Conservation (phyloP, 2,797 vertebrate genomes). For the Taeniopygia guttata region DNA sequence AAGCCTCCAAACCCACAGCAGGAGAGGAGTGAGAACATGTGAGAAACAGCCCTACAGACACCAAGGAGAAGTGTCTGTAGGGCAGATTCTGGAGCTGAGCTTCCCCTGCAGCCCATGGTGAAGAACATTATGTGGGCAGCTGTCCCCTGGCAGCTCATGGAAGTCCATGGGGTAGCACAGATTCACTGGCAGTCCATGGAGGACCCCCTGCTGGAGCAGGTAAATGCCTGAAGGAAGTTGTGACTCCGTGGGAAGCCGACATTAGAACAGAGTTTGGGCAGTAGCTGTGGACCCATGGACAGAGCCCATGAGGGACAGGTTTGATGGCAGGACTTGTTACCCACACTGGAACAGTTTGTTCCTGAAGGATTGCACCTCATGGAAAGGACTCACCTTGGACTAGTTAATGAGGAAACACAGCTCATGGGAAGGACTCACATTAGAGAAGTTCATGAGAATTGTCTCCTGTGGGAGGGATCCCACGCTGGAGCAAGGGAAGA, state of each 20-base stretch:
- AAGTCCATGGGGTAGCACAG: background rate
- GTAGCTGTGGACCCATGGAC: background rate
- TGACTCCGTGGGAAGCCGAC: background rate
- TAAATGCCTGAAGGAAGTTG: background rate
- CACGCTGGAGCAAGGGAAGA: background rate
- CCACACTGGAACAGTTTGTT: background rate
- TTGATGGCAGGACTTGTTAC: background rate
- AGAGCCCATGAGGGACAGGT: background rate
- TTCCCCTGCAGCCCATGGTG: background rate
- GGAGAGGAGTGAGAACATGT: background rate
- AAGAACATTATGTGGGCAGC: background rate
- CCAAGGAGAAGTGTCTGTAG: background rate
- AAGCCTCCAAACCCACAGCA: background rate
- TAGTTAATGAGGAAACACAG: background rate
- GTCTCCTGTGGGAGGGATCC: background rate
- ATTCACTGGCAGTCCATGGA: background rate
- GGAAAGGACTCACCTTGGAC: background rate
- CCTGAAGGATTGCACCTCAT: background rate
- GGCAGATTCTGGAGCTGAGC: background rate
- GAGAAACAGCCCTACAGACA: background rate
- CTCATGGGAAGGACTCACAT: background rate
- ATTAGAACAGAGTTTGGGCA: background rate
- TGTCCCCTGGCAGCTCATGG: background rate
- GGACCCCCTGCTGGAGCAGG: fast-evolving
- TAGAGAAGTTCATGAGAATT: background rate